phyloP scores from a whole-genome alignment of 2,888 invertebrate species.

The Ischnus inquisitorius region DNA sequence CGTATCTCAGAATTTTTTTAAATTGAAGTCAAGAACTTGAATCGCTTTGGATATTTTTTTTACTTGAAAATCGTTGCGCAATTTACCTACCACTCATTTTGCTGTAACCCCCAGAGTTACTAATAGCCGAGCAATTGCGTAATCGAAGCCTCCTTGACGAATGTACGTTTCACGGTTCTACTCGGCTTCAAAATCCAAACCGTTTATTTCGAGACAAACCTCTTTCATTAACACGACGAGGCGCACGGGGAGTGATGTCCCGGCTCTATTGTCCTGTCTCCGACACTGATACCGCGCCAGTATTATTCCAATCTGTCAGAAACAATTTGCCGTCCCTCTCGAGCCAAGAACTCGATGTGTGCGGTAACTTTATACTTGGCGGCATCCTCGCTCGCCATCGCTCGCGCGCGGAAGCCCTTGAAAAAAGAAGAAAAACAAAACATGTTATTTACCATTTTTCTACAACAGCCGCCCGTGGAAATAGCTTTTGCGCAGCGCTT shows the following conservation, averaged over 20 bases:
- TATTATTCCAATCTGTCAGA: slow-evolving; percentile 67
- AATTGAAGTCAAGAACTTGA: too few species aligned
- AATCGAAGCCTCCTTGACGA: neutral
- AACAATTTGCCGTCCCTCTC: slow-evolving; percentile 49
- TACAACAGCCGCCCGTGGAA: neutral
- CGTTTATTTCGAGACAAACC: slow-evolving; percentile 28
- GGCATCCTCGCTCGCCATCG: too few species aligned
- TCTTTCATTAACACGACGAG: slow-evolving; percentile 49
- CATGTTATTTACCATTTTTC: neutral
- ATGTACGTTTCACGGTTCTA: neutral
- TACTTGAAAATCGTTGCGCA: too few species aligned
- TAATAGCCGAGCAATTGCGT: neutral
- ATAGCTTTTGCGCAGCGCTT: neutral
- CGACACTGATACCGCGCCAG: slow-evolving; percentile 39
- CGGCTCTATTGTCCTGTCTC: slow-evolving; percentile 55
- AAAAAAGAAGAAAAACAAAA: neutral
- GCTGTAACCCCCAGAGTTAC: neutral
- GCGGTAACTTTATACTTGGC: neutral
- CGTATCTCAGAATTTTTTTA: too few species aligned
- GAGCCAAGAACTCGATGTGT: neutral
- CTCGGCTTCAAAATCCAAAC: slow-evolving; percentile 13
- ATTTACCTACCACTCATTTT: too few species aligned
- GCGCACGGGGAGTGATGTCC: neutral
- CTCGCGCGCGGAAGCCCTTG: neutral
- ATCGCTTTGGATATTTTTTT: too few species aligned